These are phyloP conservation scores for Aquatica leii DNA, from an alignment of 2,888 invertebrate species.

Conservation along the genomic window DNA sequence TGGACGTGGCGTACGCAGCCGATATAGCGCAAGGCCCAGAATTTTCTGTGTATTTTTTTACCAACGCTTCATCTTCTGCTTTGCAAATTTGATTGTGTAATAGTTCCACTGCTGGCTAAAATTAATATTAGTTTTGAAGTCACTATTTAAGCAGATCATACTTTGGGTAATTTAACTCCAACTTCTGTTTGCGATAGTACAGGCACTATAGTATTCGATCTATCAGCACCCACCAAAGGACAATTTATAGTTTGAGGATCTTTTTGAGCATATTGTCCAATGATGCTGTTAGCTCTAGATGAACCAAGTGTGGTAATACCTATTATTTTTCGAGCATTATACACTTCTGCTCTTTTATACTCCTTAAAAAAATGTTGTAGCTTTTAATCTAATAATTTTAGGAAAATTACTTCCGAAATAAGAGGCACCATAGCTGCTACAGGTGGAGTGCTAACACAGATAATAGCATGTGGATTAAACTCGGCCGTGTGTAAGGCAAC, in stretches of 20 bases:
- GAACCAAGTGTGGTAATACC: constrained; percentile 50
- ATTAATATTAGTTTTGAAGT: background rate
- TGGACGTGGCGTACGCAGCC: constrained; percentile 52
- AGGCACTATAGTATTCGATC: constrained; percentile 51
- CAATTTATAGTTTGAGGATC: constrained; percentile 49
- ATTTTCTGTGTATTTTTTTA: constrained; percentile 47
- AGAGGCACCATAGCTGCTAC: constrained; percentile 57
- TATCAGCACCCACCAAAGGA: constrained; percentile 55
- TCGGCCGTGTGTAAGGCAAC: constrained; percentile 54
- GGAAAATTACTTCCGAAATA: constrained; percentile 52
- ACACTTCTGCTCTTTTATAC: constrained; percentile 53
- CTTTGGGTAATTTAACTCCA: constrained; percentile 20
- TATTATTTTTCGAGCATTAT: constrained; percentile 52
- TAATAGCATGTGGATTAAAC: constrained; percentile 54
- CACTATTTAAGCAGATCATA: background rate
- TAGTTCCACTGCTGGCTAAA: constrained; percentile 33
- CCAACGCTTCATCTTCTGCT: constrained; percentile 49
- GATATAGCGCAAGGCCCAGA: constrained; percentile 47
- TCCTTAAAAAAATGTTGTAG: constrained; percentile 48
- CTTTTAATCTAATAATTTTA: background rate
- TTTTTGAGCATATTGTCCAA: constrained; percentile 46
- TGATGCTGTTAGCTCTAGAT: constrained; percentile 51
- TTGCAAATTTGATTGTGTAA: constrained; percentile 48
- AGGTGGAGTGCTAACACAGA: constrained; percentile 56
- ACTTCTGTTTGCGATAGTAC: constrained; percentile 54